Evolutionary conservation across 2,113 vertebrate species (phyloP), one percentile per base, ranked within the genome.

Genomic region (Lipotes vexillifer): DNA sequence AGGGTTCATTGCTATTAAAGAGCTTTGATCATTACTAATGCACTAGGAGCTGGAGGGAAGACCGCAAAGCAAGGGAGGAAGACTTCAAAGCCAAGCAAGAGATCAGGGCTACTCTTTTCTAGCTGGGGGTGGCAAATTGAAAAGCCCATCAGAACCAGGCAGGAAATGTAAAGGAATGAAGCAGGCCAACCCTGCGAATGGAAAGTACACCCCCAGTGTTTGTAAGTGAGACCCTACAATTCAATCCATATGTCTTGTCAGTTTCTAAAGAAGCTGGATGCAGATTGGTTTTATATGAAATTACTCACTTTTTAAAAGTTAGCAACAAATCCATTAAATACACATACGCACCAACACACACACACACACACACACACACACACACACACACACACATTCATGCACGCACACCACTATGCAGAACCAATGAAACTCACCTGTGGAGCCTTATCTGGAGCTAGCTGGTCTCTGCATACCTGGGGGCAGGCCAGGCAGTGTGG

Each of bases 141-240:
- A 96, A 95, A 90, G 69, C 65, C 65, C 82, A 61, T 15, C 78
- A 83, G 57, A 92, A 80, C 4, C 77, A 95, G n/a, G 33, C 69
- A 90, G 63, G 80, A 84, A 95, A 92, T 33, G 15, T 74, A 69
- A 97, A 94, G 44, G 74, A 92, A 93, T 80, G 87, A 97, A 87
- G 36, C 11, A 69, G 78, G 80, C 61, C 61, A 82, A 61, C 29
- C 80, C 10, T 33, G 66, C 72, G 38, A 82, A 61, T n/a, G 75
- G 66, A 87, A 81, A 89, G 59, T 77, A 92, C 38, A 86, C 31
- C 14, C 72, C 33, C 41, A 77, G 61, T 14, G 21, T 90, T 85
- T 90, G 41, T 44, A 88, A 90, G 57, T 61, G 65, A 96, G 55
- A 61, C 46, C 15, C 65, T 55, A 57, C 38, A 2, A 18, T 88